Evolutionary conservation across 2,797 vertebrate genomes (phyloP).

Genomic region (Poliocrania exsul): DNA sequence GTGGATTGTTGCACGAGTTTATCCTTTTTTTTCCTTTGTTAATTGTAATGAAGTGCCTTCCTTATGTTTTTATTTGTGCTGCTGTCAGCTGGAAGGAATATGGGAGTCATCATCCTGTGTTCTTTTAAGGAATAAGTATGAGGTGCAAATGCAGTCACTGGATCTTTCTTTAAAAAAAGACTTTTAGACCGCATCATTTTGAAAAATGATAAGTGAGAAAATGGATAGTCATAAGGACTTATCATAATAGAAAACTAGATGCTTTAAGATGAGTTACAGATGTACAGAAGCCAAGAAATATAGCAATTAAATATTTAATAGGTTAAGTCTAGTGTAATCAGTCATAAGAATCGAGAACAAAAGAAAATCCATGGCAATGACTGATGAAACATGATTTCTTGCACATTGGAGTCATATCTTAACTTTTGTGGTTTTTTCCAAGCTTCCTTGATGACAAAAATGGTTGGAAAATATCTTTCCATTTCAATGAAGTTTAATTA

Average conservation of each 20-base stretch:
- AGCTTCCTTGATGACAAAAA: not conserved
- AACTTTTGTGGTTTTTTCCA: not conserved
- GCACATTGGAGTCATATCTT: not conserved
- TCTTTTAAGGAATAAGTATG: not conserved
- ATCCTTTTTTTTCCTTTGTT: not conserved
- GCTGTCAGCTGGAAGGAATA: not conserved
- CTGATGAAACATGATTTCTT: constrained; percentile 6
- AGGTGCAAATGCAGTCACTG: not conserved
- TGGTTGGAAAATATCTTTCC: not conserved
- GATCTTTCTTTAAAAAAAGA: not conserved
- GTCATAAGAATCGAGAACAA: constrained; percentile 73
- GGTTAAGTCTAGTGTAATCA: constrained; percentile 73
- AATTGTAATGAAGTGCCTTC: not conserved
- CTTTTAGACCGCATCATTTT: not conserved
- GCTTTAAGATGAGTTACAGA: constrained; percentile 75
- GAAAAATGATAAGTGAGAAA: not conserved
- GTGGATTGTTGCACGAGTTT: not conserved
- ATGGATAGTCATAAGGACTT: not conserved
- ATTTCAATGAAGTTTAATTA: not conserved
- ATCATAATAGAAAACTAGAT: not conserved
- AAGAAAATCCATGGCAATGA: constrained; percentile 75
- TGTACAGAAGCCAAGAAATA: constrained; percentile 73
- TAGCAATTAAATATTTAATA: constrained; percentile 81
- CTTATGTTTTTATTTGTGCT: not conserved
- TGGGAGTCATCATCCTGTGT: not conserved